Evolutionary conservation across 1,140 invertebrate species (phyloP).

Genomic region (Orchesella cincta): DNA sequence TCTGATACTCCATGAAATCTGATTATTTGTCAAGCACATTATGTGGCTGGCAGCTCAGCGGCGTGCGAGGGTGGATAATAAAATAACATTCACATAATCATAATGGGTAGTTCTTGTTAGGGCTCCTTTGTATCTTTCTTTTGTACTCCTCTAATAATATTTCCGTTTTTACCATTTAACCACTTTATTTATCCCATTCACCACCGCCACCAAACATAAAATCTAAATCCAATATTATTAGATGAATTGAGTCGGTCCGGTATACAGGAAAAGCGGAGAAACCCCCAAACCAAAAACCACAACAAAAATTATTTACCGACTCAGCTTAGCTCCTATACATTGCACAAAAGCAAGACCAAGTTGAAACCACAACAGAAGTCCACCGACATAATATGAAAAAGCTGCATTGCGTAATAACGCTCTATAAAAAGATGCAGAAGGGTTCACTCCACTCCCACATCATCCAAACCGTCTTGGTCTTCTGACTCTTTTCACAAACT

Average conservation of each 20-base stretch:
- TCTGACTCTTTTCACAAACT: no score
- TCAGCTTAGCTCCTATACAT: background rate
- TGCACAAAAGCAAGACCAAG: no score
- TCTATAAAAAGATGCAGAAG: background rate
- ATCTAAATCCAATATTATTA: background rate
- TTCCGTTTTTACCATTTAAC: background rate
- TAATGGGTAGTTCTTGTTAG: background rate
- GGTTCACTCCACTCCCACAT: background rate
- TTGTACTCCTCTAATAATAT: conserved; percentile 10
- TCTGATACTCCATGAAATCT: background rate
- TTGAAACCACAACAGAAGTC: no score
- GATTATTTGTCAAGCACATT: background rate
- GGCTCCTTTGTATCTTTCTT: background rate
- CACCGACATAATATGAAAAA: no score
- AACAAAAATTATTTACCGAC: background rate
- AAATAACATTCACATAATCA: background rate
- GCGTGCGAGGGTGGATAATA: background rate
- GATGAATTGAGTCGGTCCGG: background rate
- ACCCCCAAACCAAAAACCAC: background rate
- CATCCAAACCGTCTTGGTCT: background rate
- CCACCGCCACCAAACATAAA: background rate
- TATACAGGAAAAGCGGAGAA: background rate
- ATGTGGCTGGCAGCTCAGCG: background rate
- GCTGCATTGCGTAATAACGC: conserved; percentile 3
- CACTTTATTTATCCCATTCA: background rate